These are phyloP conservation scores for Harpagoxenus sublaevis DNA, from an alignment of 2,888 invertebrate genomes.

Conservation along the genomic window DNA sequence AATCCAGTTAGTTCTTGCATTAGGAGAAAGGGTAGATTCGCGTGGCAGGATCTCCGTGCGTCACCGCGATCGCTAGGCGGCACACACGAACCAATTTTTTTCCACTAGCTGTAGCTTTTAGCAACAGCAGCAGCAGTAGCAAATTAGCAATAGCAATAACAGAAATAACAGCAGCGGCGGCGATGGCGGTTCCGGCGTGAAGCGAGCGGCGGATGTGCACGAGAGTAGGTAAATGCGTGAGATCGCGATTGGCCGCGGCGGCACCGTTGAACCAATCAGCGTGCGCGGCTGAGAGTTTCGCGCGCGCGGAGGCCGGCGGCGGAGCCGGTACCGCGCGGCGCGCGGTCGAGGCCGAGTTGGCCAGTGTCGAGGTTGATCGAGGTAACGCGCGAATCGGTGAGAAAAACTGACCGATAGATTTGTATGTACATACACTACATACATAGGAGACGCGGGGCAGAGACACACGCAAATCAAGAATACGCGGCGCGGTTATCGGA, in stretches of 20 bases:
- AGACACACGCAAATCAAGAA: not conserved
- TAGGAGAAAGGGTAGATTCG: conserved; percentile 14
- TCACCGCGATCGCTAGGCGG: conserved; percentile 41
- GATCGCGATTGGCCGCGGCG: conserved; percentile 53
- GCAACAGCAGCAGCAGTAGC: not conserved
- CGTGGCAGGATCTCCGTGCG: not conserved
- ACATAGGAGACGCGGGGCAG: not conserved
- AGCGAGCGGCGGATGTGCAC: conserved; percentile 19
- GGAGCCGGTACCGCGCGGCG: conserved; percentile 33
- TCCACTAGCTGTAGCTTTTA: not conserved
- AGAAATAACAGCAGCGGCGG: not conserved
- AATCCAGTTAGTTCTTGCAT: too few species aligned
- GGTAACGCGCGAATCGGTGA: conserved; percentile 45
- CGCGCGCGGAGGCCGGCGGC: conserved; percentile 37
- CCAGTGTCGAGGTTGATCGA: conserved; percentile 52
- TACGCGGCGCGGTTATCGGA: conserved; percentile 10
- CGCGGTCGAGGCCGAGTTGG: conserved; percentile 49
- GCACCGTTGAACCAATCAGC: conserved; percentile 50
- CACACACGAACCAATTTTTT: conserved; percentile 53
- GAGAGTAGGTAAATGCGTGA: conserved; percentile 32
- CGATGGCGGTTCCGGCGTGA: conserved; percentile 11
- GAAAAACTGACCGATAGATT: conserved; percentile 41
- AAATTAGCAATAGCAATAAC: not conserved
- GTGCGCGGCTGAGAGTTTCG: not conserved
- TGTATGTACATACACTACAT: not conserved